Percentiles rank a stretch among this genome's conserved stretches.
Evolutionary conservation across 2,888 invertebrate genomes (phyloP).

Genomic region (Eudasyphora cyanicolor): DNA sequence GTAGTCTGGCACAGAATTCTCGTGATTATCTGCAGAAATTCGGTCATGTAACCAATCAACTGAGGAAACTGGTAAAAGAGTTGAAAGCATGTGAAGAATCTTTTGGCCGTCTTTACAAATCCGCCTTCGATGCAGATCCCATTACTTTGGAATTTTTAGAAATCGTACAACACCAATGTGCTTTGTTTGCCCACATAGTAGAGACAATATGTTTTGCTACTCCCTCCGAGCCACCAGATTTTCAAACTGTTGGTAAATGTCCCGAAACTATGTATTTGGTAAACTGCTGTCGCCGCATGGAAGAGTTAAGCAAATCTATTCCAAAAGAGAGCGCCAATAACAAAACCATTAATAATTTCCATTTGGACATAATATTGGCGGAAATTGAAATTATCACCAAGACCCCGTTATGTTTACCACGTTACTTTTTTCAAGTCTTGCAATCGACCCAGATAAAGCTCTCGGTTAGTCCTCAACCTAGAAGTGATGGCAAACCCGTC

Average conservation of each 20-base stretch:
- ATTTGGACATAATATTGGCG: conserved; percentile 82
- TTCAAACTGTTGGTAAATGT: conserved; percentile 76
- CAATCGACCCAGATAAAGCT: conserved; percentile 91
- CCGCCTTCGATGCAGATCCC: conserved; percentile 92
- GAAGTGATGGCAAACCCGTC: conserved; percentile 90
- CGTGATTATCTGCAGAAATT: conserved; percentile 89
- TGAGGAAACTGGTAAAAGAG: conserved; percentile 87
- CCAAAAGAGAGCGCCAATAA: conserved; percentile 76
- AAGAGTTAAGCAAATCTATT: conserved; percentile 74
- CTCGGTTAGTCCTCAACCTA: conserved; percentile 90
- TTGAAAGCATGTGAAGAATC: conserved; percentile 86
- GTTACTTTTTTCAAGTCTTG: conserved; percentile 91
- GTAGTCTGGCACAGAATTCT: conserved; percentile 88
- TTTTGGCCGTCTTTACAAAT: conserved; percentile 89
- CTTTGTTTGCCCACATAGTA: conserved; percentile 77
- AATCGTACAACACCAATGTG: conserved; percentile 80
- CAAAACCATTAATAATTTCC: conserved; percentile 79
- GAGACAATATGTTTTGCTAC: conserved; percentile 79
- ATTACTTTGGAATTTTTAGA: conserved; percentile 87
- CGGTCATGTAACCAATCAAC: conserved; percentile 89
- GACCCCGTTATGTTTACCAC: conserved; percentile 85
- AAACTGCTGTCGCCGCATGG: conserved; percentile 77
- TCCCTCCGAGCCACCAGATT: conserved; percentile 78
- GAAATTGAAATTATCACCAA: conserved; percentile 84
- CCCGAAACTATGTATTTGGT: conserved; percentile 78